Evolutionary conservation across 2,797 vertebrate species (phyloP), one percentile per base, ranked within the genome.

Genomic region (Propithecus deckenii): DNA sequence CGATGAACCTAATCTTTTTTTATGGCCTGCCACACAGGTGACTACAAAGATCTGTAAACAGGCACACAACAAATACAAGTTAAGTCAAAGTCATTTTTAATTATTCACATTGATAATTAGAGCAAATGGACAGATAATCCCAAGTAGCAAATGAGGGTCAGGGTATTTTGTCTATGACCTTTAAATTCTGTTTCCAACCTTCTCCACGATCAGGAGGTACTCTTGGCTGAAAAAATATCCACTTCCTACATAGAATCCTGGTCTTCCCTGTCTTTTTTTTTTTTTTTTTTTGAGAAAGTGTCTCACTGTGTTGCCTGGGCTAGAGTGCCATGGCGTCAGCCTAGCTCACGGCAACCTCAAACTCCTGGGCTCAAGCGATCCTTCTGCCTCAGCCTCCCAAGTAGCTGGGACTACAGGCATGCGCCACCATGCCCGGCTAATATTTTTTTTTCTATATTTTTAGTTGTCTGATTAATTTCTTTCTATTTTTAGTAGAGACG

Each of bases 41-140:
- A 74, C 61, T 71, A 55, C 17, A 79, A 87, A 92, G 38, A 57
- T 95, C 25, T 67, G 59, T 22, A 78, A 91, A 15, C 9, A 84
- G 30, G 23, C 5, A 78, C 25, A 76, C 30, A 72, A 88, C 55
- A 79, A 71, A 67, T 38, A 13, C 80, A 86, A 79, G 25, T 75
- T 52, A 93, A 94, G 87, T 79, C 23, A 59, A n/a, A 92, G 35
- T 88, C 57, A 79, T 94, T 95, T 71, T 92, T 48, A 92, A 4
- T 75, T 79, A 79, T 79, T 4, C 74, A 89, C 22, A 78, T 2
- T 93, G 43, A 74, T 10, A 72, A 46, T 55, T 81, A n/a, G 65
- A 92, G 22, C 22, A 88, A 78, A 65, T 20, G 35, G 59, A 69
- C 10, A 93, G 6, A 80, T 52, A 67, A 78, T 50, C 50, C n/a